Conservation (phyloP, 1,140 invertebrate genomes). For the Brachionus angularis region DNA sequence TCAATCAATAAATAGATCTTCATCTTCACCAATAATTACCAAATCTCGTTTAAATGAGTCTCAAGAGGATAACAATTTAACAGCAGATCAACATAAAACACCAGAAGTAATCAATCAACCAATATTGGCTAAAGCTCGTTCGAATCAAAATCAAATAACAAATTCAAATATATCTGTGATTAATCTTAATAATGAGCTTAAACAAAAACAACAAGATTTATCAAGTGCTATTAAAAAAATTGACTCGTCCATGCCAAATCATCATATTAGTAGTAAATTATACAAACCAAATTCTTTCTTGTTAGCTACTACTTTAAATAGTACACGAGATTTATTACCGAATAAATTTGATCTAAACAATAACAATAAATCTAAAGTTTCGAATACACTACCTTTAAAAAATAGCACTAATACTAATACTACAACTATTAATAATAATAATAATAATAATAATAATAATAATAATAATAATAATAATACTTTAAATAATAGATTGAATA, state of each 20-base stretch:
- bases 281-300: conserved; percentile 35
- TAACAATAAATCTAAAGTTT: background rate
- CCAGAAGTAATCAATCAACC: background rate
- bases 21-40: conserved; percentile 30
- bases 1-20: conserved; percentile 4
- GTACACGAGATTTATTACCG: conserved; percentile 4
- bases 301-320: conserved; percentile 30
- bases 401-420: too few species aligned
- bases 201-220: conserved; percentile 38
- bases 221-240: conserved; percentile 35
- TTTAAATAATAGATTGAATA: too few species aligned
- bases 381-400: conserved; percentile 7
- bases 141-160: background rate
- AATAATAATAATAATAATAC: too few species aligned
- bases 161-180: conserved; percentile 9
- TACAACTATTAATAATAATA: too few species aligned
- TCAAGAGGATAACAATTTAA: background rate
- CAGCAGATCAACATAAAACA: background rate
- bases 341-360: background rate
- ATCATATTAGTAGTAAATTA: conserved; percentile 13
- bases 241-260: background rate
- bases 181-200: conserved; percentile 1
- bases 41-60: background rate
- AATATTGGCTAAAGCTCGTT: conserved; percentile 14
- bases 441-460: too few species aligned